A percentile compares a stretch with the other conserved stretches of the same genome.
Evolutionary conservation across 1,140 invertebrate genomes (phyloP).

Genomic region (Drosophila azteca): DNA sequence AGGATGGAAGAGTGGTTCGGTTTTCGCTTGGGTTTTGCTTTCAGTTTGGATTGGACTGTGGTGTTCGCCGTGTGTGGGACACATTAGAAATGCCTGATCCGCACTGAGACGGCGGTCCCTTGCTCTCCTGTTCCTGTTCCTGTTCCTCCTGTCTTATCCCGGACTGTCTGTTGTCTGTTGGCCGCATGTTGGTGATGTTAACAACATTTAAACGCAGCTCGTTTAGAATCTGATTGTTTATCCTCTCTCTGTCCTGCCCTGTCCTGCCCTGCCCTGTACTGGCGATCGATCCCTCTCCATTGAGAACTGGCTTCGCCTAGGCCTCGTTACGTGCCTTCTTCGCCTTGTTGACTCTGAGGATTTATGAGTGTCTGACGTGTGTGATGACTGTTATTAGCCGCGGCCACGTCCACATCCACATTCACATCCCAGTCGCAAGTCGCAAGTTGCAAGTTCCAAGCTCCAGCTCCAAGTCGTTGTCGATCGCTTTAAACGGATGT

Average conservation of each 20-base stretch:
- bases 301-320: constrained; percentile 20
- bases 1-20: constrained; percentile 9
- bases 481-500: constrained; percentile 63
- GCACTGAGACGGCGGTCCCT: too few species aligned
- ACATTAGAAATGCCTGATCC: constrained; percentile 64
- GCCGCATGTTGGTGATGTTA: constrained; percentile 56
- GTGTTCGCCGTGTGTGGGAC: constrained; percentile 73
- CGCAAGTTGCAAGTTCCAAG: not conserved
- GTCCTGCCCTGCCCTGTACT: too few species aligned
- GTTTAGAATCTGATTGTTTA: constrained; percentile 73
- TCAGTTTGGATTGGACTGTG: not conserved
- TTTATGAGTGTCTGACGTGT: constrained; percentile 83
- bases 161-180: not conserved
- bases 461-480: constrained; percentile 8
- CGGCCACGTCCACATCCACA: constrained; percentile 45
- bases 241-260: not conserved
- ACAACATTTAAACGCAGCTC: constrained; percentile 81
- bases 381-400: constrained; percentile 83
- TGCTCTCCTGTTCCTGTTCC: constrained; percentile 29
- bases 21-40: not conserved
- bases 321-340: constrained; percentile 40
- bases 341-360: constrained; percentile 79
- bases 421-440: constrained; percentile 21
- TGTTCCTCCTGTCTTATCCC: not conserved
- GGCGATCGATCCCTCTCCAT: not conserved